Evolutionary conservation across 2,888 invertebrate species (phyloP), one percentile per base, ranked within the genome.

Genomic region (Eristalis tenax): DNA sequence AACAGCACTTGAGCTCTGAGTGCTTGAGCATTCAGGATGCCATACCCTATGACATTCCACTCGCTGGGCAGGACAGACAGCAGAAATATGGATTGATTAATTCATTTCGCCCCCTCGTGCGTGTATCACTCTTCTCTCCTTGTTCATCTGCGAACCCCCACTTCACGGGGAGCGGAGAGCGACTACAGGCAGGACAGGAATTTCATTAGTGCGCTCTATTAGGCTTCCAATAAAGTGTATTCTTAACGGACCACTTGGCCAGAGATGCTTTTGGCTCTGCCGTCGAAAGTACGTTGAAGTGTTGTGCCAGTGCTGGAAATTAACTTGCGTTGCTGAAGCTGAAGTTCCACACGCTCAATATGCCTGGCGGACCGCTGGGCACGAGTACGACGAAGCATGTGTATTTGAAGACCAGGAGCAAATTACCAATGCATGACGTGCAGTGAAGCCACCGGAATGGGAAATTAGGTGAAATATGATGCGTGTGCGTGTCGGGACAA

Each of bases 181-280:
- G 50, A 8, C 50, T n/a, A 50, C 50, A 18, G 43, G 68, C 40
- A 50, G 61, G 56, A 71, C 63, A 77, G 73, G 82, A 82, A 85
- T 85, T 85, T 85, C 85, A 85, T 85, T 85, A 85, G 82, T 82
- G 68, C 77, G 63, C 77, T 82, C 82, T 85, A 82, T 85, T 77
- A 77, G 59, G 81, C 68, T 73, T 69, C 61, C 77, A 82, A 86
- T 86, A 82, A 86, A 74, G 82, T 74, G 77, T 86, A 78, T 78
- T 78, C 82, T 78, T 82, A 70, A 82, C 74, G 65, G 77, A 74
- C 78, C 85, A 82, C 82, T 82, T 78, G 69, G 76, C 69, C 15
- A 64, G 26, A 69, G 69, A 73, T 68, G 81, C 68, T 77, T 73
- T 69, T 64, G 85, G 69, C 56, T 80, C 65, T 63, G 63, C 61